Conservation (phyloP, 2,113 vertebrate genomes). For the Tiliqua scincoides region DNA sequence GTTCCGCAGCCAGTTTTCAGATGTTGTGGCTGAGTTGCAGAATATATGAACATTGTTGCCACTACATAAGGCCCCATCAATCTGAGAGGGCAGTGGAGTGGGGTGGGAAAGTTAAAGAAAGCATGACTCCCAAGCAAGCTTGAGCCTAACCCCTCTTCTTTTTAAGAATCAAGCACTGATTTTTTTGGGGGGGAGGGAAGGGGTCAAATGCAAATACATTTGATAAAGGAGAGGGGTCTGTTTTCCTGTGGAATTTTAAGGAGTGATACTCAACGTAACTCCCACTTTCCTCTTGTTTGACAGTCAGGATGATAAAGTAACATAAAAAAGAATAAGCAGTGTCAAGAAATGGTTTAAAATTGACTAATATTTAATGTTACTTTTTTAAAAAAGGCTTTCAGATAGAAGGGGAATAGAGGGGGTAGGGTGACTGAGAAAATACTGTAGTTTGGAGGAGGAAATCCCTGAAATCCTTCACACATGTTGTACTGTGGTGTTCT, state of each 20-base stretch:
- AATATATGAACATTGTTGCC: neutral
- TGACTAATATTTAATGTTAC: neutral
- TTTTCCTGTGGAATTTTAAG: constrained; percentile 5
- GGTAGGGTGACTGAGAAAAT: neutral
- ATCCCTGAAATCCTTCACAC: neutral
- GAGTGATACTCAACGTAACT: neutral
- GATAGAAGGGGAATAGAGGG: neutral
- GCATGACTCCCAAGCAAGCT: too few relatives aligned
- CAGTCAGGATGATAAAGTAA: neutral
- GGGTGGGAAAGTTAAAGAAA: neutral
- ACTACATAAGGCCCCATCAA: neutral
- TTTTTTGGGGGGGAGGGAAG: too few relatives aligned
- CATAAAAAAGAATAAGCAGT: neutral
- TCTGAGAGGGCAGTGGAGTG: neutral
- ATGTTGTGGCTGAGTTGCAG: neutral
- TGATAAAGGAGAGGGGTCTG: neutral
- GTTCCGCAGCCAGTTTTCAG: neutral
- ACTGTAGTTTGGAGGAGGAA: neutral
- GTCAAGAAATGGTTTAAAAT: neutral
- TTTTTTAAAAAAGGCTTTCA: neutral
- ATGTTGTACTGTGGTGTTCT: neutral
- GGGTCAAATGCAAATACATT: neutral
- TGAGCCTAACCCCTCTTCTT: neutral
- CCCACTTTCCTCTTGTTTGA: neutral
- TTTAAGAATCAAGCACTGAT: neutral